Conservation (phyloP, 2,888 invertebrate species). For the Pollenia labialis region DNA sequence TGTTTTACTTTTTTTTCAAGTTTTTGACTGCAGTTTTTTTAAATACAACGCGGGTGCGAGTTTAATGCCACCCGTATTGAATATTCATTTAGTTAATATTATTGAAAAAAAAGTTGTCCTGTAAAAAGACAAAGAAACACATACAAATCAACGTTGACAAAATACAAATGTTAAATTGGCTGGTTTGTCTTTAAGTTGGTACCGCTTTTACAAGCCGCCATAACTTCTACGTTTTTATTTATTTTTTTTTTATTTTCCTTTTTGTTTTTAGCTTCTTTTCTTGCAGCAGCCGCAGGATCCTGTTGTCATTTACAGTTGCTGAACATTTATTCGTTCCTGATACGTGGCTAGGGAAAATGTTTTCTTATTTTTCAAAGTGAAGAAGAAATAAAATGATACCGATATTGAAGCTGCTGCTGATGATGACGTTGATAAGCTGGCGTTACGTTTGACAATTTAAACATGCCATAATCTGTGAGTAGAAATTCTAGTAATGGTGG, state of each 20-base stretch:
- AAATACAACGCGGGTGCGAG: constrained; percentile 68
- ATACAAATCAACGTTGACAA: constrained; percentile 71
- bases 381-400: not conserved
- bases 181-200: constrained; percentile 36
- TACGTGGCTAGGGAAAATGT: constrained; percentile 26
- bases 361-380: constrained; percentile 19
- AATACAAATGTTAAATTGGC: constrained; percentile 76
- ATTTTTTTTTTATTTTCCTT: not conserved
- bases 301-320: constrained; percentile 53
- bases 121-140: constrained; percentile 30
- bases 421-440: constrained; percentile 65
- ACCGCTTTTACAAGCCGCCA: constrained; percentile 54
- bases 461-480: constrained; percentile 64
- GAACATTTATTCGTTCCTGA: constrained; percentile 51
- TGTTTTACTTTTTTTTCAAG: constrained; percentile 50
- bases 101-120: constrained; percentile 4
- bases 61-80: constrained; percentile 74
- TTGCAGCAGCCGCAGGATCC: constrained; percentile 45
- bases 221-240: constrained; percentile 17
- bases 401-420: constrained; percentile 15
- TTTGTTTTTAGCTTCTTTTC: constrained; percentile 6
- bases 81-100: constrained; percentile 62
- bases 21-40: constrained; percentile 37
- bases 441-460: constrained; percentile 74
- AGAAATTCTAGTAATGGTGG: constrained; percentile 34